Evolutionary conservation across 2,113 vertebrate species (phyloP).

Genomic region (Mesitornis unicolor): DNA sequence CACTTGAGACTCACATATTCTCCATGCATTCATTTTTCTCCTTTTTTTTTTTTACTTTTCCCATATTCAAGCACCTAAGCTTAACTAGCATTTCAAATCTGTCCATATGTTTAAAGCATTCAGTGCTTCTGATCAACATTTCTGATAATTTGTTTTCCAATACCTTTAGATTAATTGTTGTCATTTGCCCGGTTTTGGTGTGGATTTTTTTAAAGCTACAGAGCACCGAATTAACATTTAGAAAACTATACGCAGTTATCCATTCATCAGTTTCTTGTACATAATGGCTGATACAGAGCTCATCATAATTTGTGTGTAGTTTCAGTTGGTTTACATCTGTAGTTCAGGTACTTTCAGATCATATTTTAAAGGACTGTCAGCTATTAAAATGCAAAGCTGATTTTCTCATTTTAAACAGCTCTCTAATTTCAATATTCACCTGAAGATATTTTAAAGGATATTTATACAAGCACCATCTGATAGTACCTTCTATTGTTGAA

Average conservation of each 20-base stretch:
- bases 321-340: neutral
- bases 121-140: neutral
- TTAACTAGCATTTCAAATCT: neutral
- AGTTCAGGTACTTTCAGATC: neutral
- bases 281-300: neutral
- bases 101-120: neutral
- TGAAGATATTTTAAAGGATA: neutral
- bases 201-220: neutral
- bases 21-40: neutral
- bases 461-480: neutral
- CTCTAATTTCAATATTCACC: neutral
- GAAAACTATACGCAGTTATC: neutral
- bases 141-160: neutral
- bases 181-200: neutral
- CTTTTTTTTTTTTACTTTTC: neutral
- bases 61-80: neutral
- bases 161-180: neutral
- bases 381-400: neutral
- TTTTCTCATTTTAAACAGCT: neutral
- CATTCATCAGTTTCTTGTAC: neutral
- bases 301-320: rapidly evolving
- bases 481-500: neutral
- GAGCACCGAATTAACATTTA: neutral
- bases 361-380: neutral
- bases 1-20: neutral